phyloP scores from a whole-genome alignment of 2,888 invertebrate genomes.

The Sphinx pinastri region DNA sequence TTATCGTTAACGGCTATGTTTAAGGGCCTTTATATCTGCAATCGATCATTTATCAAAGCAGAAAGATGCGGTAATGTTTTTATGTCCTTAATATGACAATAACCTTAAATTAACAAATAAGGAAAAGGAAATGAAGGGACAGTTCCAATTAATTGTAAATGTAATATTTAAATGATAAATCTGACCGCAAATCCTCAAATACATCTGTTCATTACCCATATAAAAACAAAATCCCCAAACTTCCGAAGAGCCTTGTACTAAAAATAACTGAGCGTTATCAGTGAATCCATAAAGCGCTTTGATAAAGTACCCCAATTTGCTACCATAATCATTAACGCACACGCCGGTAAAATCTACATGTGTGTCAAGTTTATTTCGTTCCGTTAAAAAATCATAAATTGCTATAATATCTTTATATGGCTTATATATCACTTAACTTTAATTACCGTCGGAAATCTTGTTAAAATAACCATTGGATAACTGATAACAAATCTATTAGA shows the following conservation, averaged over 20 bases:
- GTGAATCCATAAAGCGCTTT: conserved; percentile 42
- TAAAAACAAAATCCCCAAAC: neutral
- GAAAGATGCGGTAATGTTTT: neutral
- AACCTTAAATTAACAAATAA: neutral
- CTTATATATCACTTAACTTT: neutral
- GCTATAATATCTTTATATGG: neutral
- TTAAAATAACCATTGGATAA: neutral
- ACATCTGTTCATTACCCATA: neutral
- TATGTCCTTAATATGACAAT: neutral
- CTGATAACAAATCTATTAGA: neutral
- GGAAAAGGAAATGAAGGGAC: neutral
- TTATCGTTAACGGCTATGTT: conserved; percentile 5
- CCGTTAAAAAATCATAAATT: conserved; percentile 4
- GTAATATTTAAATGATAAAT: too few relatives aligned
- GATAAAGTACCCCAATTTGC: conserved; percentile 53
- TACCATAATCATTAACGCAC: conserved; percentile 52
- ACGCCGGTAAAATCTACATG: conserved; percentile 36
- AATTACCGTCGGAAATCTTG: conserved; percentile 4
- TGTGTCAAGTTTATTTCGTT: conserved; percentile 42
- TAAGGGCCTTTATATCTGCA: neutral
- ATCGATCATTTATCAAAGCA: neutral
- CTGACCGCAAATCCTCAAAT: too few relatives aligned
- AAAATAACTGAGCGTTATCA: conserved; percentile 39
- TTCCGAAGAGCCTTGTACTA: conserved; percentile 2
- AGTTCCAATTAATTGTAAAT: too few relatives aligned